Evolutionary conservation across 1,140 invertebrate genomes (phyloP).

Genomic region (Plectrocnemia conspersa): DNA sequence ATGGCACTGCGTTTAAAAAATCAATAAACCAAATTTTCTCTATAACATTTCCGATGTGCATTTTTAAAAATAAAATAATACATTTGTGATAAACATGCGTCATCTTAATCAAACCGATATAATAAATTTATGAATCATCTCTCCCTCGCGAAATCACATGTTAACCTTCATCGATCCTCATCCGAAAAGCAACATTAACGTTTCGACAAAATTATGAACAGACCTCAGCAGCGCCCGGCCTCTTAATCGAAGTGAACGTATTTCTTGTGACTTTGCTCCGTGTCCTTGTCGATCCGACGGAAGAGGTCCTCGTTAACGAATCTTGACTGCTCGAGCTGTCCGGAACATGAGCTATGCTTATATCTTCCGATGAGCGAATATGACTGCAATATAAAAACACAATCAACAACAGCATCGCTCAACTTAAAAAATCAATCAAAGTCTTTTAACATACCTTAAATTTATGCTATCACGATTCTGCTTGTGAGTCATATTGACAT

Average conservation of each 20-base stretch:
- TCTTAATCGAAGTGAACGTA: conserved; percentile 45
- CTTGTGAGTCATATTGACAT: conserved; percentile 46
- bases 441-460: conserved; percentile 22
- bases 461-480: conserved; percentile 23
- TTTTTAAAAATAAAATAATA: not conserved
- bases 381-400: conserved; percentile 44
- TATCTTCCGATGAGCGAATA: conserved; percentile 55
- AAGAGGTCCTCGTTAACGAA: conserved; percentile 48
- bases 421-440: not conserved
- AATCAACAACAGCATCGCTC: not conserved
- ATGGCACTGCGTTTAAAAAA: no score
- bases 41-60: no score
- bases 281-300: conserved; percentile 44
- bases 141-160: no score
- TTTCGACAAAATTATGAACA: conserved; percentile 25
- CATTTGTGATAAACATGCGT: not conserved
- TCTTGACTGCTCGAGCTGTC: conserved; percentile 46
- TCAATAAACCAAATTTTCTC: no score
- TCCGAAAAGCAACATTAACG: not conserved
- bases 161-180: no score
- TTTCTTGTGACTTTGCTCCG: conserved; percentile 40
- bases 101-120: not conserved
- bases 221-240: conserved; percentile 48
- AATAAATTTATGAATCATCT: no score
- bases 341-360: conserved; percentile 53